These are phyloP conservation scores for Speoplatyrhinus poulsoni DNA, from an alignment of 2,113 vertebrate species.

Conservation along the genomic window DNA sequence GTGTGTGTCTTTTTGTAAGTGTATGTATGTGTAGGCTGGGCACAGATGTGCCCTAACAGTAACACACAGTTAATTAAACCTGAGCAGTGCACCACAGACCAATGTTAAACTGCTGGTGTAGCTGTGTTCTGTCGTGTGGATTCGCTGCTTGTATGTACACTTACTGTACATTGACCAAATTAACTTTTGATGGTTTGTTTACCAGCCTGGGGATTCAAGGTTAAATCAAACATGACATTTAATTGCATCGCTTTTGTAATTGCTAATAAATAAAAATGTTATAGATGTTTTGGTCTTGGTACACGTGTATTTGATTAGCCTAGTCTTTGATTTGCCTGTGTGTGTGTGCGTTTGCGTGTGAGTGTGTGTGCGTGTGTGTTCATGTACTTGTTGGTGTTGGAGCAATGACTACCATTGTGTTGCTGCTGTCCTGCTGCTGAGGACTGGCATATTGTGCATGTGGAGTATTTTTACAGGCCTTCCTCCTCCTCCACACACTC, in stretches of 20 bases:
- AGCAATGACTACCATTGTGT: conserved; percentile 8
- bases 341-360: background rate
- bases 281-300: background rate
- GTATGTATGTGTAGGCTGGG: conserved; percentile 10
- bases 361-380: background rate
- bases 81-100: conserved; percentile 3
- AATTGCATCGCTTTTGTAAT: background rate
- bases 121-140: background rate
- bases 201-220: background rate
- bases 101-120: conserved; percentile 14
- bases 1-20: conserved; percentile 12
- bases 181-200: background rate
- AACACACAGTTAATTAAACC: conserved; percentile 24
- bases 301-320: conserved; percentile 39
- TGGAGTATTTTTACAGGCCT: conserved; percentile 50
- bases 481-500: background rate
- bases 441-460: conserved; percentile 30
- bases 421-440: conserved; percentile 14
- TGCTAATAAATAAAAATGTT: background rate
- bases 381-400: conserved; percentile 13
- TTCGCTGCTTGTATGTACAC: conserved; percentile 34
- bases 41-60: conserved; percentile 20
- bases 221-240: background rate
- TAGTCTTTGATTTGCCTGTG: conserved; percentile 32
- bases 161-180: background rate